These are phyloP conservation scores for Sturmia bella DNA, from an alignment of 2,888 invertebrate genomes.

Conservation along the genomic window DNA sequence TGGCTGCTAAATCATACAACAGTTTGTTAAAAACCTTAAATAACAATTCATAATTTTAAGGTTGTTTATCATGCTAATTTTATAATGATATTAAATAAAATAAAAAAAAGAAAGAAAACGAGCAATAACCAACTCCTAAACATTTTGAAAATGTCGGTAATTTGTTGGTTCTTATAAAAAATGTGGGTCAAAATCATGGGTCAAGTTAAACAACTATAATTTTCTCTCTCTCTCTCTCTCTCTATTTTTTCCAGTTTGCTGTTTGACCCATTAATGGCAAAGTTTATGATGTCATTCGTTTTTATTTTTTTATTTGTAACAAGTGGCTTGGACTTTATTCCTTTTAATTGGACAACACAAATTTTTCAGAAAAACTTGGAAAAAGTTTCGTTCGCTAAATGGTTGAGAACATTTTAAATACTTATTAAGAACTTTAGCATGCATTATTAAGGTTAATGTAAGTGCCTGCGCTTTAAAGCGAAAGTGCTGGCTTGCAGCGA, in stretches of 20 bases:
- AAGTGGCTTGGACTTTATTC: not conserved
- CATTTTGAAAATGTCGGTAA: not conserved
- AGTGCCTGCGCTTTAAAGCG: too few relatives aligned
- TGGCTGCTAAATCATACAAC: not conserved
- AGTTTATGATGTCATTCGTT: not conserved
- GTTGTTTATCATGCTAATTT: slow-evolving; percentile 22
- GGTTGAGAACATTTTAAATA: not conserved
- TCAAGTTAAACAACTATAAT: slow-evolving; percentile 22
- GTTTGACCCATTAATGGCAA: slow-evolving; percentile 1
- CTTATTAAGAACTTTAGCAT: too few relatives aligned
- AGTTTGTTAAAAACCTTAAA: not conserved
- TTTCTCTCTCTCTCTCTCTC: slow-evolving; percentile 13
- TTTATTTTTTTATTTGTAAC: not conserved
- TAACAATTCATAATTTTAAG: slow-evolving; percentile 21
- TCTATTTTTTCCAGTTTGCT: not conserved
- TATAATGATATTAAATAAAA: slow-evolving; percentile 27
- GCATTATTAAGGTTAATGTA: too few relatives aligned
- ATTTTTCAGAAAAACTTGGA: not conserved
- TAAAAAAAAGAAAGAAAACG: too few relatives aligned
- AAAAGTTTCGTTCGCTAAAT: not conserved
- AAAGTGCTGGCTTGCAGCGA: too few relatives aligned
- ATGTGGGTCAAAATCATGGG: slow-evolving; percentile 54
- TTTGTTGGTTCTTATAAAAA: slow-evolving; percentile 25
- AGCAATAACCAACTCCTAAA: too few relatives aligned
- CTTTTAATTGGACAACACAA: too few relatives aligned